Percentiles rank a stretch among this genome's conserved stretches.
These are phyloP conservation scores for Nymphalis io DNA, from an alignment of 1,140 invertebrate species.

Conservation along the genomic window DNA sequence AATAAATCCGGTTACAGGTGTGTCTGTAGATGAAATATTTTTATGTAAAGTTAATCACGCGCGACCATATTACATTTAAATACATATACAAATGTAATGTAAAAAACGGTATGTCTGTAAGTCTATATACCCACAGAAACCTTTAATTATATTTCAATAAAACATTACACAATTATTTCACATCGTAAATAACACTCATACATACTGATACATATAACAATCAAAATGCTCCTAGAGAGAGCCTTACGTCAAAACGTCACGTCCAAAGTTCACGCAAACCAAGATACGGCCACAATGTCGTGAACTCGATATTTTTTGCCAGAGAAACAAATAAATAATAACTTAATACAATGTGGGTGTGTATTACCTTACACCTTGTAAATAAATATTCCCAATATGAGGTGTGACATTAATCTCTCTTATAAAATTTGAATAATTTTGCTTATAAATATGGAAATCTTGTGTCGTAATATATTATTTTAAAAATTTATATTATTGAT, in stretches of 20 bases:
- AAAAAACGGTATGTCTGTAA: no score
- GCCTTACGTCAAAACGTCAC: no score
- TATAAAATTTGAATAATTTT: slow-evolving; percentile 37
- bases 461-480: slow-evolving; percentile 27
- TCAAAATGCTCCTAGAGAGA: no score
- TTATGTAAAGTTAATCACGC: no score
- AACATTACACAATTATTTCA: no score
- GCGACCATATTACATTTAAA: no score
- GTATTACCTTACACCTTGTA: slow-evolving; percentile 41
- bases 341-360: slow-evolving; percentile 42
- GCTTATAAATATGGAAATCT: slow-evolving; percentile 30
- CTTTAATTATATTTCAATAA: no score
- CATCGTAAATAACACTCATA: no score
- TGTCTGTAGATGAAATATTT: not conserved
- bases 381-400: slow-evolving; percentile 38
- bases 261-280: not conserved
- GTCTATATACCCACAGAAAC: no score
- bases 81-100: no score
- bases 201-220: no score
- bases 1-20: not conserved
- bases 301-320: slow-evolving; percentile 17
- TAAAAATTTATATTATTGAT: slow-evolving; percentile 17
- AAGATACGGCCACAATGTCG: not conserved
- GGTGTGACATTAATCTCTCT: slow-evolving; percentile 41
- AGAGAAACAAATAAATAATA: slow-evolving; percentile 38